Base-by-base conservation (phyloP, 2,888 invertebrate species). In the Amphipyra tragopoginis region DNA sequence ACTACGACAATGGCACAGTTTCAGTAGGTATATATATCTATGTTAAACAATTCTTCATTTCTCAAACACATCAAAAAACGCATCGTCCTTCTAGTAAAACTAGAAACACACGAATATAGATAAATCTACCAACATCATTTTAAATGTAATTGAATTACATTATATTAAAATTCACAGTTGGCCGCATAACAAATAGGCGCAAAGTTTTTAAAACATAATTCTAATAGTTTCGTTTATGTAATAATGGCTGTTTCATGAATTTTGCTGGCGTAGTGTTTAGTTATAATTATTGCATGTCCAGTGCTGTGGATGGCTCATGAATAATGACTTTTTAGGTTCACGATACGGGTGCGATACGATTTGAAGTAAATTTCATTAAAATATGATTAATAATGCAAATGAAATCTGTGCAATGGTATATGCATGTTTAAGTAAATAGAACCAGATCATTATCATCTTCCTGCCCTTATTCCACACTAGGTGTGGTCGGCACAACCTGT, bases 261-360 rank as follows among this genome's bases (percentile, higher is more conserved):
- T 53, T 69, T 54, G 56, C 26, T 58, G 15, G 39, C 47, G 48
- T 60, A 33, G 38, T 65, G 63, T 77, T 77, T 77, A 70, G 57
- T 55, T 67, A 36, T 72, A 79, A 77, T 73, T 70, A 74, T 65
- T 70, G 65, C 63, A 52, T 69, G 75, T 74, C 56, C 60, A 72
- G 11, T 42, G 67, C 47, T 43, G 26, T 21, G 63, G 74, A 59
- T 62, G 67, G 47, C 48, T 64, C 52, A 60, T 64, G 69, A 79
- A 70, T 65, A 61, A 58, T 13, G 3, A 3, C 6, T 5, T 78
- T 71, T 61, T 39, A 11, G 2, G 1, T 6, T 14, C 7, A 55
- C 65, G 72, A 62, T 13, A 50, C 59, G 77, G 34, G 2, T 0
- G 4, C 62, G 67, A 62, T 38, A 50, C 69, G 69, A 69, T 54